These are phyloP conservation scores for Lasioglossum villosulum DNA, from an alignment of 2,888 invertebrate genomes.

Conservation along the genomic window DNA sequence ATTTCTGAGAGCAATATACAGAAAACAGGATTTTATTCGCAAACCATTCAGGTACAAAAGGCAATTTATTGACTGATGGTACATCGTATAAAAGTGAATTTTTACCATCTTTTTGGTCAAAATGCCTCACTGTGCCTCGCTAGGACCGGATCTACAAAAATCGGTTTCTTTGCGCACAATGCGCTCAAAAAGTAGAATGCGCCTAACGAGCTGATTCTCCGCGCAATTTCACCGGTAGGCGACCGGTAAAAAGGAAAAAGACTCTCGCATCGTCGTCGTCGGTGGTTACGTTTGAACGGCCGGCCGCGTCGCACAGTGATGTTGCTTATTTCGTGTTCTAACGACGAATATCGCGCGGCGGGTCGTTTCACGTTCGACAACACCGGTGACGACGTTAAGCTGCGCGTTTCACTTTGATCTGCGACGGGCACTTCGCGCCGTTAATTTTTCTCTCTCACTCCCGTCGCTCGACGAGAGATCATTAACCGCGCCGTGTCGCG, in stretches of 20 bases:
- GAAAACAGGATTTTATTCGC: too few species aligned
- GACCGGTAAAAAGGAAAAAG: not conserved
- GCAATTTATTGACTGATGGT: too few species aligned
- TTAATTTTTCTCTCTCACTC: constrained; percentile 64
- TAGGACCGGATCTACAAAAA: not conserved
- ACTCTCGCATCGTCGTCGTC: not conserved
- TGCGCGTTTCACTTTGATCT: constrained; percentile 67
- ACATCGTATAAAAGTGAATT: too few species aligned
- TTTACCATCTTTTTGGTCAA: too few species aligned
- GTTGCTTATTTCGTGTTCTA: constrained; percentile 38
- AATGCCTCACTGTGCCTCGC: too few species aligned
- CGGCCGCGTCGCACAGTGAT: not conserved
- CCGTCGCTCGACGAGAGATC: constrained; percentile 61
- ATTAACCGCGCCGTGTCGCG: constrained; percentile 61
- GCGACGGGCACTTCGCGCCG: constrained; percentile 62
- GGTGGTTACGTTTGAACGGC: not conserved
- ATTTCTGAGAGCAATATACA: too few species aligned
- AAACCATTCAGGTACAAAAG: too few species aligned
- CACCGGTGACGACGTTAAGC: constrained; percentile 61
- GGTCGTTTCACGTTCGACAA: constrained; percentile 67
- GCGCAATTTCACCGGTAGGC: not conserved
- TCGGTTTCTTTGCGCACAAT: not conserved
- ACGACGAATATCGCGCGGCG: constrained; percentile 44
- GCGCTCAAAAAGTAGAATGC: not conserved
- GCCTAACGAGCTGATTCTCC: constrained; percentile 11